phyloP scores from a whole-genome alignment of 2,113 vertebrate species.

The Prinia subflava region DNA sequence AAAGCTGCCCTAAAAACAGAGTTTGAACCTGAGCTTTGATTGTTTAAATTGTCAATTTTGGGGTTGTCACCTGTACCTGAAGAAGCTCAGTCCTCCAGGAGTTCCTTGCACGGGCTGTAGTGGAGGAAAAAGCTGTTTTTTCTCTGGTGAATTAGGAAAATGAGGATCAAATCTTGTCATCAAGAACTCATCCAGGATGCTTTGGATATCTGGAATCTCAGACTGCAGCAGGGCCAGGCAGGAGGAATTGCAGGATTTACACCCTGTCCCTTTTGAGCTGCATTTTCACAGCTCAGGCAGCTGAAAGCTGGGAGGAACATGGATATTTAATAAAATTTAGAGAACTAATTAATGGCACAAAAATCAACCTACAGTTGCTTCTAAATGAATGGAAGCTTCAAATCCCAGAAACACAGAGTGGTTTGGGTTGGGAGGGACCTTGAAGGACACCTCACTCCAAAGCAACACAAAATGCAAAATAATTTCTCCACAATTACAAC shows the following conservation, averaged over 20 bases:
- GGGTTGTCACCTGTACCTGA: not conserved
- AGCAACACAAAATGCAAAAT: not conserved
- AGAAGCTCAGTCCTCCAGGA: not conserved
- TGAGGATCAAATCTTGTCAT: not conserved
- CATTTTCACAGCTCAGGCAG: not conserved
- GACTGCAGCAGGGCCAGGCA: not conserved
- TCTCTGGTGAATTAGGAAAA: not conserved
- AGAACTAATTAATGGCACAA: not conserved
- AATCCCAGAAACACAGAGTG: not conserved
- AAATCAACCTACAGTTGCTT: not conserved
- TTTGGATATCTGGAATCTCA: accelerated
- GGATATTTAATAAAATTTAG: not conserved
- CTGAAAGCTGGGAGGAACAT: not conserved
- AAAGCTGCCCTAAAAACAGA: not conserved
- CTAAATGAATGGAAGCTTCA: not conserved
- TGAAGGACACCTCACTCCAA: not conserved
- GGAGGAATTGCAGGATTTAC: not conserved
- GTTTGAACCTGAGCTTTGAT: not conserved
- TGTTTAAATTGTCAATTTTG: not conserved
- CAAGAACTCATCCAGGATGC: not conserved
- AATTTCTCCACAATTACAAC: not conserved
- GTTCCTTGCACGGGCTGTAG: not conserved
- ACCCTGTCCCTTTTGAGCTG: not conserved
- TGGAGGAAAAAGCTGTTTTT: not conserved
- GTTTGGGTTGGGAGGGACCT: not conserved